Percentiles rank a stretch among this genome's conserved stretches.
Evolutionary conservation across 2,113 vertebrate species (phyloP).

Genomic region (Stegostoma tigrinum): DNA sequence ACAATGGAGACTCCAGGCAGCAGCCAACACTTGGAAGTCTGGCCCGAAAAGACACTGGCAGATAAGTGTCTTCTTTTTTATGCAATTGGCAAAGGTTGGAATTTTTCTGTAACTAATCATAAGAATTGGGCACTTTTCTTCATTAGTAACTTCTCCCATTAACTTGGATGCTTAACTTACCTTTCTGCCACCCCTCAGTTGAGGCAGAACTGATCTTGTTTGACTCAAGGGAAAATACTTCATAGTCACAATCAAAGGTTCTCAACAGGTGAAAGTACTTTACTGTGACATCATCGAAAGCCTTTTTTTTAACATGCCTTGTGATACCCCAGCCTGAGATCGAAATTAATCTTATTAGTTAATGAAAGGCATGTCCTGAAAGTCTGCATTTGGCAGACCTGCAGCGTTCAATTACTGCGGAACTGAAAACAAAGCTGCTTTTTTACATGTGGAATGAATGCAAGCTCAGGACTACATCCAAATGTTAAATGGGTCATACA

Average conservation of each 20-base stretch:
- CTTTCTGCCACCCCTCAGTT: neutral
- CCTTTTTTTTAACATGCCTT: neutral
- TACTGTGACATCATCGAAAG: neutral
- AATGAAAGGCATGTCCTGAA: neutral
- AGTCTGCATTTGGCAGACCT: neutral
- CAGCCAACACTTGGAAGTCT: no score
- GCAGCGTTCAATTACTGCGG: neutral
- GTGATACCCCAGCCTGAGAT: neutral
- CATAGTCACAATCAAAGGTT: constrained; percentile 8
- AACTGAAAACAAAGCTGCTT: neutral
- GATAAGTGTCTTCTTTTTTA: no score
- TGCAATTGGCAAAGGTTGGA: no score
- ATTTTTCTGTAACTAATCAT: no score
- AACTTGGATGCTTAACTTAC: neutral
- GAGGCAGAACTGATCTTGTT: neutral
- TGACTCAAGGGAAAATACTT: neutral
- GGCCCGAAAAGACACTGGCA: no score
- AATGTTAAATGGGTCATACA: constrained; percentile 6
- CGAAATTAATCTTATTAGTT: neutral
- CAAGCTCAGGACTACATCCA: neutral
- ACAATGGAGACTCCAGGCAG: no score
- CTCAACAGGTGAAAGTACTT: neutral
- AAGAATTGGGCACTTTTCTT: neutral
- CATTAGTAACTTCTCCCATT: neutral
- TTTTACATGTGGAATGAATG: constrained; percentile 26